phyloP scores from a whole-genome alignment of 2,888 invertebrate genomes.

The Athalia circularis region DNA sequence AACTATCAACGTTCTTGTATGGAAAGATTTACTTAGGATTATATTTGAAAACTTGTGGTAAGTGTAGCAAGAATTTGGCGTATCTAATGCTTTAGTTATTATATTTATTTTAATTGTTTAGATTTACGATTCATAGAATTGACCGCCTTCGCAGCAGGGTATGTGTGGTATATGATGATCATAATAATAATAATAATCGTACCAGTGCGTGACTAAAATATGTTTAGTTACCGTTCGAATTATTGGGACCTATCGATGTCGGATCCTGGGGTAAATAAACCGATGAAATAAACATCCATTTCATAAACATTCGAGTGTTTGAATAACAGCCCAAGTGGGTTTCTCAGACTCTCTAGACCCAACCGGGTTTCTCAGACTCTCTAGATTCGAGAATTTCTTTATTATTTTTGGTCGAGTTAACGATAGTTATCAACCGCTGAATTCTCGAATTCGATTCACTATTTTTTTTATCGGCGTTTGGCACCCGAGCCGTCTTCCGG shows the following conservation, averaged over 20 bases:
- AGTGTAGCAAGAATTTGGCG: no score
- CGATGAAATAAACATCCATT: constrained; percentile 28
- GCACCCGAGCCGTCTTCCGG: constrained; percentile 9
- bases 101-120: background rate
- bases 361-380: constrained; percentile 7
- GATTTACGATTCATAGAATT: constrained; percentile 1
- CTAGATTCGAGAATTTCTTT: no score
- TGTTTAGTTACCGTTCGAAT: constrained; percentile 2
- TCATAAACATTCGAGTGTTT: constrained; percentile 29
- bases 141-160: background rate
- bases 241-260: constrained; percentile 25
- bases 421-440: no score
- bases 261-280: no score
- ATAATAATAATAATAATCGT: no score
- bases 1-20: no score
- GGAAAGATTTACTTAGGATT: no score
- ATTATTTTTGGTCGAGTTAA: no score
- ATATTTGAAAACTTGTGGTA: no score
- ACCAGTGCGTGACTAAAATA: constrained; percentile 15
- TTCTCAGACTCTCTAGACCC: background rate
- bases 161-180: background rate
- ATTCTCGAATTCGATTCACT: constrained; percentile 22
- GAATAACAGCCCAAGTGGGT: constrained; percentile 21
- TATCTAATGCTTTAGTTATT: no score
- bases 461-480: constrained; percentile 31